Evolutionary conservation across 2,797 vertebrate genomes (phyloP).

Genomic region (Periparus ater): DNA sequence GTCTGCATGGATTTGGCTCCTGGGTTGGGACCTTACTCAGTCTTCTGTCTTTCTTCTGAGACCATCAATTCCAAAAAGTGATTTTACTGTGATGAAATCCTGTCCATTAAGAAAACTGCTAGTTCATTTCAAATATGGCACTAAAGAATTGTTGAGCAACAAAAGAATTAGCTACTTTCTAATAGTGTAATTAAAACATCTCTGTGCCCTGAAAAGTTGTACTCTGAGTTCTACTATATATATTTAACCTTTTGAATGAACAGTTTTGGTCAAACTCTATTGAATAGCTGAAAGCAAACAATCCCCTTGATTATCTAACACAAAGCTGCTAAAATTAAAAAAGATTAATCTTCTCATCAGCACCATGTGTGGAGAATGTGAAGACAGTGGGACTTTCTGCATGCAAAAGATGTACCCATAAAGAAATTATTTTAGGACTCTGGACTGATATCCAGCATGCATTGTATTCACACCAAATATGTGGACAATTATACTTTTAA

Average conservation of each 20-base stretch:
- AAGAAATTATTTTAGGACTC: constrained; percentile 44
- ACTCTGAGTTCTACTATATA: neutral
- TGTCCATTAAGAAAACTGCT: constrained; percentile 40
- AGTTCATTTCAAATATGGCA: constrained; percentile 16
- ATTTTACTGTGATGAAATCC: constrained; percentile 7
- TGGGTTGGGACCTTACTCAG: neutral
- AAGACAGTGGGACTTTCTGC: neutral
- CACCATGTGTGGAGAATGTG: neutral
- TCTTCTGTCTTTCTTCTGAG: constrained; percentile 6
- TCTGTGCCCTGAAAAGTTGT: neutral
- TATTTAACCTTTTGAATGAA: neutral
- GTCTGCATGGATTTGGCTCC: constrained; percentile 40
- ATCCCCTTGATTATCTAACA: neutral
- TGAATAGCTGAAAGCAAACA: neutral
- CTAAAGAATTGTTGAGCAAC: neutral
- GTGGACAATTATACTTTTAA: neutral
- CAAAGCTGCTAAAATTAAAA: constrained; percentile 7
- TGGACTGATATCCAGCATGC: neutral
- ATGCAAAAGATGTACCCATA: neutral
- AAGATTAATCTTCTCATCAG: neutral
- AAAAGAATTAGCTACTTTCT: neutral
- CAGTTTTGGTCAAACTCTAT: neutral
- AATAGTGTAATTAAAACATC: neutral
- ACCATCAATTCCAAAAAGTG: neutral
- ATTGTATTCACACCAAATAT: neutral